Evolutionary conservation across 1,140 invertebrate species (phyloP).

Genomic region (Anadara kagoshimensis): DNA sequence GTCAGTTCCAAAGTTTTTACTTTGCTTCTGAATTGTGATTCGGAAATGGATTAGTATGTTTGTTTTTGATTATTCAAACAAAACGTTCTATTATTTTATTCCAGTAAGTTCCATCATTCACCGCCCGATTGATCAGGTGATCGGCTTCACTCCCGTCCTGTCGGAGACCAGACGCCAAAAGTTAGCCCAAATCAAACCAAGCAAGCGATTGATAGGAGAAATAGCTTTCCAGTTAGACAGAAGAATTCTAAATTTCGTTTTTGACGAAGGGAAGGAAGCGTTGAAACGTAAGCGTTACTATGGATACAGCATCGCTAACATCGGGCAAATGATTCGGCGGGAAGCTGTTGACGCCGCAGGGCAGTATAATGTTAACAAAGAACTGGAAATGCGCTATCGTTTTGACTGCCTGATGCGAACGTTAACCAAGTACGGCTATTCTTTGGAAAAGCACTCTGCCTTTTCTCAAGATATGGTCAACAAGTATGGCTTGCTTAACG

Average conservation of each 20-base stretch:
- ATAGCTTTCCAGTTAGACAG: conserved; percentile 58
- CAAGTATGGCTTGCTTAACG: conserved; percentile 56
- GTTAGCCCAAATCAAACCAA: conserved; percentile 9
- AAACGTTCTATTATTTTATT: background rate
- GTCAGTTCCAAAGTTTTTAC: too few relatives aligned
- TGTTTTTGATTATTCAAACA: conserved; percentile 9
- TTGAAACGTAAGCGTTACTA: conserved; percentile 40
- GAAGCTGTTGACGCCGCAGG: conserved; percentile 36
- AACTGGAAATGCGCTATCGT: conserved; percentile 37
- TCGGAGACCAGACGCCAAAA: background rate
- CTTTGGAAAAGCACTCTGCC: conserved; percentile 43
- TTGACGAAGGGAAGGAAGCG: conserved; percentile 22
- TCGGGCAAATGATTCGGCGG: conserved; percentile 51
- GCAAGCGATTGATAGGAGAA: conserved; percentile 50
- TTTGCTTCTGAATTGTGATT: too few relatives aligned
- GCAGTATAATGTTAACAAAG: conserved; percentile 21
- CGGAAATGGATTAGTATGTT: too few relatives aligned
- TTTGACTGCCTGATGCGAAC: conserved; percentile 41
- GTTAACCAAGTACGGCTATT: conserved; percentile 46
- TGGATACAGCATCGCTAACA: conserved; percentile 57
- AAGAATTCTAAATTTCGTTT: conserved; percentile 58
- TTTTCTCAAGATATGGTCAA: conserved; percentile 61
- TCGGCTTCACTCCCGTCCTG: conserved; percentile 24
- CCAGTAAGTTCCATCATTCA: conserved; percentile 18
- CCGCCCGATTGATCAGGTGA: conserved; percentile 37